Evolutionary conservation across 2,797 vertebrate species (phyloP).

Genomic region (Bucorvus abyssinicus): DNA sequence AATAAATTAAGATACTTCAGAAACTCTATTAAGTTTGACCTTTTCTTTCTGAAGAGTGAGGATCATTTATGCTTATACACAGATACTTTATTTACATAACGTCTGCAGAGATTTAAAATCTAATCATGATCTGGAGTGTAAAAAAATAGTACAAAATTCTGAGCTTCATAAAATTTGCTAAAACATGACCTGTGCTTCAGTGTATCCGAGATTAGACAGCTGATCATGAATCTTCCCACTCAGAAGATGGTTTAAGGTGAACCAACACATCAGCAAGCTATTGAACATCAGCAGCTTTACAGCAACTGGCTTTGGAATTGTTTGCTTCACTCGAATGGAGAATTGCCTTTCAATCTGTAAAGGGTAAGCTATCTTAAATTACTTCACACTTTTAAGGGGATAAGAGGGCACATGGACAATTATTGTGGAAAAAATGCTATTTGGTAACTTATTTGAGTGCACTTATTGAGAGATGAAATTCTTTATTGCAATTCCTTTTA

Average conservation of each 20-base stretch:
- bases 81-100: not conserved
- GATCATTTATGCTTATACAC: not conserved
- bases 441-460: not conserved
- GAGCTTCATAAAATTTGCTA: not conserved
- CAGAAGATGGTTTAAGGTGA: not conserved
- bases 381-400: not conserved
- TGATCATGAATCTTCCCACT: not conserved
- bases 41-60: not conserved
- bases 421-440: not conserved
- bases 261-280: not conserved
- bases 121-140: not conserved
- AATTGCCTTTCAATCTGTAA: not conserved
- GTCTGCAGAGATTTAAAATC: not conserved
- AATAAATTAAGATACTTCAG: not conserved
- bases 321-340: not conserved
- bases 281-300: not conserved
- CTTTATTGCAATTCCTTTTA: too few relatives aligned
- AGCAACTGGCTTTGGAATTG: not conserved
- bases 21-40: not conserved
- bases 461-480: too few relatives aligned
- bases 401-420: not conserved
- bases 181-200: not conserved
- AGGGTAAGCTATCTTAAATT: not conserved
- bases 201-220: not conserved
- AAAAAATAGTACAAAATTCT: not conserved